Base-by-base conservation (phyloP, 2,888 invertebrate genomes). In the Apotomis turbidana region DNA sequence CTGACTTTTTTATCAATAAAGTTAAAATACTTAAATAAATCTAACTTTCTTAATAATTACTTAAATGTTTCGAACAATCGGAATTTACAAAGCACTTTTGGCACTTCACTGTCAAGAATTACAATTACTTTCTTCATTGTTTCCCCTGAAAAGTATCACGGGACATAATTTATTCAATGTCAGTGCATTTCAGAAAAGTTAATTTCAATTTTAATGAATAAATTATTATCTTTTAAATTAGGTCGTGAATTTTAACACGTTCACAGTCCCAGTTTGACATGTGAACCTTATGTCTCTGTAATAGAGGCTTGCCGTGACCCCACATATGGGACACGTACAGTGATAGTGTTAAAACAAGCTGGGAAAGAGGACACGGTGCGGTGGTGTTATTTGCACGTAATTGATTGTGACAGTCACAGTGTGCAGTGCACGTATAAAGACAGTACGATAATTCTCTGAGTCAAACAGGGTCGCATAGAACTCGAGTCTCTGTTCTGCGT, bases 141-240 rank as follows among this genome's bases (percentile, higher is more conserved):
- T 44, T 44, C 54, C 44, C 49, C 10, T 6, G 15, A 13, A 12
- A 38, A 13, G 41, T 54, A 44, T 12, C 51, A 13, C 9, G n/a
- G 9, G 3, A 41, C 10, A 55, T 64, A 64, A 64, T 54, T 41
- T 41, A 44, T 15, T 13, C 12, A 9, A 54, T 57, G 46, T 57
- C 52, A 68, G 52, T 68, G 5, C 15, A 44, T 5, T 46, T 60
- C 15, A 44, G 6, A 44, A 46, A 59, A 59, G 59, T 68, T 59
- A 15, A 68, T 44, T 54, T 13, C 52, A n/a, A 68, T 27, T 4
- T 12, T 52, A 44, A 41, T 60, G 36, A 44, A 68, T 68, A 27
- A 44, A 52, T 64, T 38, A 64, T 64, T 64, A 46, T 15, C 55
- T 55, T 64, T 54, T 8, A 44, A 64, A 55, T 44, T 64, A 27